Conservation (phyloP, 53 echinoderm and acorn worm genomes). For the Patiria pectinifera region DNA sequence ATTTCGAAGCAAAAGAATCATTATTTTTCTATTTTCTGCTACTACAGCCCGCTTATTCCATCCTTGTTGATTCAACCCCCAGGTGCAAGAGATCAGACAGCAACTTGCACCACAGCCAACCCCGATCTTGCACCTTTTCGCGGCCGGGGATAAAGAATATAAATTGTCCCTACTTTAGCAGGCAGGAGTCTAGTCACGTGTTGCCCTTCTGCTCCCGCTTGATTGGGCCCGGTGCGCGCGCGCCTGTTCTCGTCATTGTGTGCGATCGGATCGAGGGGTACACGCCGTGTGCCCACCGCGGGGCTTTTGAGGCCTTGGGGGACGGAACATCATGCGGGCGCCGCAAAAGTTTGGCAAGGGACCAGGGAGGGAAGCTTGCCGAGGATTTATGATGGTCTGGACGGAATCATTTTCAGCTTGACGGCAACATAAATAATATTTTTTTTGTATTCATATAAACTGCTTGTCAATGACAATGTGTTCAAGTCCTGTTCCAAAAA, state of each 20-base stretch:
- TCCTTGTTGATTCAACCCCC: neutral
- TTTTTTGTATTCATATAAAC: too few species aligned
- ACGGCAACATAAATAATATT: neutral
- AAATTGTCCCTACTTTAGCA: neutral
- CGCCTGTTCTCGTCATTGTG: constrained; percentile 7
- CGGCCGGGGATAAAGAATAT: neutral
- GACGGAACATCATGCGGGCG: neutral
- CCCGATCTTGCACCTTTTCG: neutral
- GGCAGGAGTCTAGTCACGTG: constrained; percentile 27
- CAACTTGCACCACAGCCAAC: neutral
- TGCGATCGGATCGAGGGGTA: neutral
- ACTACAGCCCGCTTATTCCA: neutral
- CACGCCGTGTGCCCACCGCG: constrained; percentile 18
- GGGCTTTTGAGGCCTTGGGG: constrained; percentile 32
- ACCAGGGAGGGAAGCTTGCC: neutral
- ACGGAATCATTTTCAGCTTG: neutral
- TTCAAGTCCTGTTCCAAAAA: too few species aligned
- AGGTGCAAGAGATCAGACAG: neutral
- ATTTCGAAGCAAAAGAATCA: too few species aligned
- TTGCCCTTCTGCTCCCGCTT: constrained; percentile 19
- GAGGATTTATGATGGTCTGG: neutral
- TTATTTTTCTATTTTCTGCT: neutral
- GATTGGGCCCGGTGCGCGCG: neutral
- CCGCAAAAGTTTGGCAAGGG: neutral
- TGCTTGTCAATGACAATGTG: too few species aligned